Evolutionary conservation across 1,140 invertebrate genomes (phyloP), one percentile per base, ranked within the genome.

Genomic region (Drosophila pectinifera): DNA sequence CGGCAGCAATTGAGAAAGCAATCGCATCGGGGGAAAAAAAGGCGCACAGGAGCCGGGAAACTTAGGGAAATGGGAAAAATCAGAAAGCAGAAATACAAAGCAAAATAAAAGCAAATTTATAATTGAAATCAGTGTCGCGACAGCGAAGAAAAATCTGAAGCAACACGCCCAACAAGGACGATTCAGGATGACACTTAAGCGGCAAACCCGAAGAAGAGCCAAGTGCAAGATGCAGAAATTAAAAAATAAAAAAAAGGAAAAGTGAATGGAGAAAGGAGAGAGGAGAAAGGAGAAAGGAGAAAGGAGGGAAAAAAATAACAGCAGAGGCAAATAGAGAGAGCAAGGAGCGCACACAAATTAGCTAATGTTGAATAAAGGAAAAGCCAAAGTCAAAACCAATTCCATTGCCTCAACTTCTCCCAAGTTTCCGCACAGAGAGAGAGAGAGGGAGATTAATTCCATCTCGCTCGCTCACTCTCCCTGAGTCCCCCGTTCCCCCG

Each of bases 91-190:
- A 7, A 51, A 16, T 5, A 46, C 31, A 8, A 22, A 34, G 36
- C 6, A 46, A 59, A 61, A 43, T 10, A 67, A 72, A 85, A 78
- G 69, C 63, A 78, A 86, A 86, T 86, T 83, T 86, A 83, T 86
- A 86, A 88, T 86, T 88, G 84, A 88, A 88, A 89, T 89, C 83
- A 89, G 83, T 89, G 84, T 88, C 76, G 80, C 62, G 79, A 78
- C 68, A 67, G 56, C 41, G 10, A 72, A 26, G 53, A 36, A 38
- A 13, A 67, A 26, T 42, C 39, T 55, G 43, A 8, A 42, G 16
- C 41, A 42, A 42, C 4, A 18, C 5, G 20, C 39, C 41, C 41
- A 70, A 43, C 67, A 54, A 31, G 48, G 48, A 56, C 68, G 46
- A 70, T 70, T 69, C 49, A 39, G 34, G 34, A 70, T 69, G 55